Evolutionary conservation across 2,113 vertebrate genomes (phyloP).

Genomic region (Vanacampus margaritifer): DNA sequence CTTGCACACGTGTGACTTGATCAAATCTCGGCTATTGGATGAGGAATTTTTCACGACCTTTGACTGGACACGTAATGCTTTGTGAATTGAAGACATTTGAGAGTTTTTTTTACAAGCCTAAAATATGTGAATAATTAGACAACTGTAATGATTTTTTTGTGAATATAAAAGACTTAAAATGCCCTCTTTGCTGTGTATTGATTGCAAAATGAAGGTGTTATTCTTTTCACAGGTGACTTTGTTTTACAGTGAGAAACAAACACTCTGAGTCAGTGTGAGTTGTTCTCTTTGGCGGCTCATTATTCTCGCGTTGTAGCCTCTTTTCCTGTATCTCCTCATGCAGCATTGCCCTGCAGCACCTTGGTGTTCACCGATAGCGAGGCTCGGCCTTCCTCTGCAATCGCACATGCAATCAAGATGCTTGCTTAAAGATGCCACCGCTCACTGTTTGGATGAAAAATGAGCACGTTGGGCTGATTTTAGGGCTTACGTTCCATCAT

Average conservation of each 20-base stretch:
- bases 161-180: too few relatives aligned
- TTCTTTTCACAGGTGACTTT: not conserved
- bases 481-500: constrained; percentile 39
- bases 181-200: too few relatives aligned
- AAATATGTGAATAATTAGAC: too few relatives aligned
- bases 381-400: constrained; percentile 25
- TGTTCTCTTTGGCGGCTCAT: constrained; percentile 44
- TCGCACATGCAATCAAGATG: constrained; percentile 49
- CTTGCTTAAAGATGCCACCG: constrained; percentile 29
- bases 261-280: not conserved
- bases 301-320: constrained; percentile 49
- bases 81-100: too few relatives aligned
- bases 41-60: too few relatives aligned
- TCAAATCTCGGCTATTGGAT: too few relatives aligned
- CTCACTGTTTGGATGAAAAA: constrained; percentile 35
- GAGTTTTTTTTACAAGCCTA: too few relatives aligned
- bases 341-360: constrained; percentile 46
- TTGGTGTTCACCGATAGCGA: constrained; percentile 47
- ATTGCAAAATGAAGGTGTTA: too few relatives aligned
- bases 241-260: not conserved
- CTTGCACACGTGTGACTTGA: too few relatives aligned
- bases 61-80: too few relatives aligned
- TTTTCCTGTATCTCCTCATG: constrained; percentile 43
- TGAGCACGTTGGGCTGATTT: constrained; percentile 17
- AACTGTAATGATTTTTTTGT: too few relatives aligned